Percentiles rank a stretch among this genome's conserved stretches.
These are phyloP conservation scores for Aepyceros melampus DNA, from an alignment of 2,113 vertebrate genomes.

Conservation along the genomic window DNA sequence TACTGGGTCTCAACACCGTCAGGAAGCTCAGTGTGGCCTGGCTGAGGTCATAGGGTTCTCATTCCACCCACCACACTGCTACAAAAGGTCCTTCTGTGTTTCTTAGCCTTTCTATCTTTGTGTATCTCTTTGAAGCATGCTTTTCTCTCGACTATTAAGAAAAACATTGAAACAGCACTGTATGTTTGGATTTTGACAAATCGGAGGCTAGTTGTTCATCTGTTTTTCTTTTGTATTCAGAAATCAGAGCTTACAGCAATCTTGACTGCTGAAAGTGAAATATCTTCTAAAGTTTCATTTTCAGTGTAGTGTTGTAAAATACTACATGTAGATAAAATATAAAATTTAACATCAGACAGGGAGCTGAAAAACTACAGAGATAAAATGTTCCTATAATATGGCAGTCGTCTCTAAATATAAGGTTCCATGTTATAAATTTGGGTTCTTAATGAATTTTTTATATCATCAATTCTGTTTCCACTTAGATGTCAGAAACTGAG, in stretches of 20 bases:
- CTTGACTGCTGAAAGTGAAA: constrained; percentile 45
- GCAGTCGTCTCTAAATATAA: constrained; percentile 58
- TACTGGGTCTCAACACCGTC: constrained; percentile 38
- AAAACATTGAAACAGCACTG: constrained; percentile 51
- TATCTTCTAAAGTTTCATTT: constrained; percentile 54
- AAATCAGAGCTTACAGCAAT: constrained; percentile 62
- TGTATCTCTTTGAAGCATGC: constrained; percentile 26
- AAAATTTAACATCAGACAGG: constrained; percentile 35
- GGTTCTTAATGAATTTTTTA: constrained; percentile 61
- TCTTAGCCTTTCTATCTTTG: constrained; percentile 62
- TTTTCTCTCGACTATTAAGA: constrained; percentile 55
- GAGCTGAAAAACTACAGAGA: constrained; percentile 44
- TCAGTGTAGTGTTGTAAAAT: constrained; percentile 69
- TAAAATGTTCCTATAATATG: constrained; percentile 49
- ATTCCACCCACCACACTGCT: constrained; percentile 50
- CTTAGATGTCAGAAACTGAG: constrained; percentile 85
- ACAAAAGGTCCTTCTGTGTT: constrained; percentile 59
- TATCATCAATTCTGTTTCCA: constrained; percentile 66
- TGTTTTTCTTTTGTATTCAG: constrained; percentile 40
- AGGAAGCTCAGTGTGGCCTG: constrained; percentile 35
- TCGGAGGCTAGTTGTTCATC: constrained; percentile 11
- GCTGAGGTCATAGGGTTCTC: background rate
- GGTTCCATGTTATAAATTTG: constrained; percentile 59
- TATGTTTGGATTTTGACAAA: constrained; percentile 57
- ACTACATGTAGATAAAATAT: constrained; percentile 33